phyloP scores from a whole-genome alignment of 1,140 invertebrate genomes.

The Stratiolaelaps scimitus region DNA sequence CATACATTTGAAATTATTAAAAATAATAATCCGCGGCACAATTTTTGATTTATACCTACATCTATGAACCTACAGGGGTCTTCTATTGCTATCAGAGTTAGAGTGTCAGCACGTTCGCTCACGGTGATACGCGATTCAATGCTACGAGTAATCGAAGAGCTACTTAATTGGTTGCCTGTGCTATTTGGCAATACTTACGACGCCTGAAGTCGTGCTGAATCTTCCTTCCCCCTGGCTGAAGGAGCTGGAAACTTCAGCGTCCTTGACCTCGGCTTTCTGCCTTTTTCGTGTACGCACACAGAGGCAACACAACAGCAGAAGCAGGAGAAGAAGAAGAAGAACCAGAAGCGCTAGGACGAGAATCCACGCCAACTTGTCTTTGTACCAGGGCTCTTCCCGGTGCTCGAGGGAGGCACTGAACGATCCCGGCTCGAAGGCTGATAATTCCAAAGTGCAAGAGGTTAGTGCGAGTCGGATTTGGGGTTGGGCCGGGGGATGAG shows the following conservation, averaged over 20 bases:
- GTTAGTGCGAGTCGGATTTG: too few species aligned
- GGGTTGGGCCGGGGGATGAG: too few species aligned
- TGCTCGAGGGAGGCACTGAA: neutral
- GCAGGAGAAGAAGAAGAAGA: slow-evolving; percentile 8
- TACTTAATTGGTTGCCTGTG: too few species aligned
- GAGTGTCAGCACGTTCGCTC: too few species aligned
- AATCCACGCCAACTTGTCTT: slow-evolving; percentile 9
- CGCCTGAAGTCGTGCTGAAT: slow-evolving; percentile 19
- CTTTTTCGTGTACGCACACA: slow-evolving; percentile 5
- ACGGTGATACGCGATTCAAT: too few species aligned
- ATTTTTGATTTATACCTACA: too few species aligned
- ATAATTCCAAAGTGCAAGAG: neutral
- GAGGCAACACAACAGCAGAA: neutral
- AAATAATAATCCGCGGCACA: too few species aligned
- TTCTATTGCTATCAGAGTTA: too few species aligned
- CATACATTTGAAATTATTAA: too few species aligned
- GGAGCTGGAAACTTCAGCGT: slow-evolving; percentile 28
- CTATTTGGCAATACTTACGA: slow-evolving; percentile 9
- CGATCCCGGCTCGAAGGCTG: neutral
- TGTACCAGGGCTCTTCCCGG: neutral
- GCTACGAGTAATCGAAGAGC: too few species aligned
- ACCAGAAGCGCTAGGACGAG: neutral
- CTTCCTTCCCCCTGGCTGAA: slow-evolving; percentile 24
- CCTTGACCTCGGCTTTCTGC: slow-evolving; percentile 22
- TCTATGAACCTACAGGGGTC: too few species aligned